Base-by-base conservation (phyloP, 2,888 invertebrate species). In the Taenaris catops region DNA sequence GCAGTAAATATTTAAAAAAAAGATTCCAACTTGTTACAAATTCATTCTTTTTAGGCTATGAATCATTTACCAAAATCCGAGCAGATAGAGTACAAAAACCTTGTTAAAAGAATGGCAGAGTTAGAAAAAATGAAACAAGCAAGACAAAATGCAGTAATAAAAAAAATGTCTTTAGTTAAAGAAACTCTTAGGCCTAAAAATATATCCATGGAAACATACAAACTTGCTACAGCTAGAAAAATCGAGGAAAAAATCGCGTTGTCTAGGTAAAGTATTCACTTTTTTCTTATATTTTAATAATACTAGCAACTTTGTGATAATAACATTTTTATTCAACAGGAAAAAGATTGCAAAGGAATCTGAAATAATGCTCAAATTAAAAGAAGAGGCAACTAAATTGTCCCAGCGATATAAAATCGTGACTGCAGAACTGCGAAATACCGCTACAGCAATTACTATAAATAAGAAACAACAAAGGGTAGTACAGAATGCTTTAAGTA, bases 51-150 rank as follows among this genome's bases (percentile, higher is more conserved):
- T 36, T 39, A 55, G 54, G 43, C 74, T 36, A 76, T 87, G 21
- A 80, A 68, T 44, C 72, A 86, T 60, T 72, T 87, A 50, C 87
- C 87, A 7, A 81, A 76, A 51, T 74, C 81, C 5, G 83, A 81
- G 50, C 87, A 86, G 59, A 71, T 83, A 45, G 87, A 87, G 53
- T 87, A 87, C 47, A 76, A 68, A 51, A 74, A 74, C 45, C 55
- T 87, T 45, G 80, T 87, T 1, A 79, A 70, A 51, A 71, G 83
- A 58, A 87, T 87, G 83, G 76, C 78, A 12, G 87, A 87, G 53
- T 53, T 87, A 33, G 84, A 87, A 51, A 87, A 80, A 49, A 65
- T 86, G 10, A 87, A 84, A 47, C 69, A 73, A 47, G 66, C 68
- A n/a, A 63, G 86, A 46, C 80, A 81, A 45, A 48, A 59, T 20